phyloP scores from a whole-genome alignment of 1,140 invertebrate genomes.

The Pseudomyrmex dendroicus region DNA sequence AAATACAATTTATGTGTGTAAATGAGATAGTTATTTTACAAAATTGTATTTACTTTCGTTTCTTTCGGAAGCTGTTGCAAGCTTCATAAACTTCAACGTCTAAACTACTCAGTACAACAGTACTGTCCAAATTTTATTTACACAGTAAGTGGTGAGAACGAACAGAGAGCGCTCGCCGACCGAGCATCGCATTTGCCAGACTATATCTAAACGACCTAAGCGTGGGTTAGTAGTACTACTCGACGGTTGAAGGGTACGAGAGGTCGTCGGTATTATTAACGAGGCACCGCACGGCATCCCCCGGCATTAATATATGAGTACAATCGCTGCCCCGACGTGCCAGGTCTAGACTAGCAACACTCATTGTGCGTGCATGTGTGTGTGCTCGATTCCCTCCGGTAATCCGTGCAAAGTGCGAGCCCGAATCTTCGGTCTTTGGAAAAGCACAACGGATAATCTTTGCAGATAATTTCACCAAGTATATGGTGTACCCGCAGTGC shows the following conservation, averaged over 20 bases:
- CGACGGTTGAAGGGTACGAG: constrained; percentile 44
- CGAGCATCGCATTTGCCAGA: constrained; percentile 6
- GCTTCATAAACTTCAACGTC: neutral
- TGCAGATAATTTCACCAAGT: constrained; percentile 52
- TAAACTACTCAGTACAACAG: neutral
- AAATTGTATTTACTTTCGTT: neutral
- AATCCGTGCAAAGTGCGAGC: constrained; percentile 47
- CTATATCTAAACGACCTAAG: constrained; percentile 53
- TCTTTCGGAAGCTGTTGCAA: neutral
- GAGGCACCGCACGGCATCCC: constrained; percentile 70
- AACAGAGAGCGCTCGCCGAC: neutral
- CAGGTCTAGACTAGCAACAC: constrained; percentile 37
- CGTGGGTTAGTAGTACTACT: constrained; percentile 41
- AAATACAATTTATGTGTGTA: neutral
- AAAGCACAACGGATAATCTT: constrained; percentile 34
- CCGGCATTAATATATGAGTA: constrained; percentile 73
- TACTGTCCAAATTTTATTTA: constrained; percentile 15
- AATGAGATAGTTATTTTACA: neutral
- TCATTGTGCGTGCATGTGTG: constrained; percentile 17
- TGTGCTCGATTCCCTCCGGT: neutral
- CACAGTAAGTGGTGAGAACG: neutral
- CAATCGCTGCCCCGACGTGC: constrained; percentile 63
- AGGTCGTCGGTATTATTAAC: constrained; percentile 76
- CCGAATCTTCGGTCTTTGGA: neutral
- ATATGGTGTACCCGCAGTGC: neutral